Percentiles rank a stretch among this genome's conserved stretches.
These are phyloP conservation scores for Buceros bicornis DNA, from an alignment of 2,797 vertebrate species.

Conservation along the genomic window DNA sequence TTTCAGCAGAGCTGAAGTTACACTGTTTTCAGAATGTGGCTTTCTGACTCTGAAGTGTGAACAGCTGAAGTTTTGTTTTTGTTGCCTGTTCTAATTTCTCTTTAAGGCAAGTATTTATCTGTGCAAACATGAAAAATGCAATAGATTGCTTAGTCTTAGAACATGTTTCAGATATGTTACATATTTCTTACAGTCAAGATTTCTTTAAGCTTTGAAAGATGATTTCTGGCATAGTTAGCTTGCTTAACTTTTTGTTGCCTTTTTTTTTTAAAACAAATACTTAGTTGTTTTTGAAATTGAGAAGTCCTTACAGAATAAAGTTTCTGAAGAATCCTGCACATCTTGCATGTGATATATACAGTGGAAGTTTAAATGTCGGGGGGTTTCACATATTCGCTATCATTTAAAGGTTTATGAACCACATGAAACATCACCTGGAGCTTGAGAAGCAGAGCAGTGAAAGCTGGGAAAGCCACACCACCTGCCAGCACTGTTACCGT, in stretches of 20 bases:
- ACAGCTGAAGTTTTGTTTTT: neutral
- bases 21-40: neutral
- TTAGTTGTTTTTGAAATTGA: neutral
- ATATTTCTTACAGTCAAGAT: neutral
- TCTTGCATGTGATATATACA: neutral
- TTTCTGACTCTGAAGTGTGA: neutral
- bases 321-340: neutral
- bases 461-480: slow-evolving; percentile 98
- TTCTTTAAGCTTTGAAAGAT: neutral
- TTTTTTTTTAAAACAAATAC: neutral
- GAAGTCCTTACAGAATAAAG: neutral
- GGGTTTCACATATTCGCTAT: slow-evolving; percentile 39
- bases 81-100: neutral
- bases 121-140: neutral
- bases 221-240: neutral
- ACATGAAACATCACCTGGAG: slow-evolving; percentile 99
- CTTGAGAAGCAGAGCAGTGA: slow-evolving; percentile 98
- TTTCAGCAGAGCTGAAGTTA: neutral
- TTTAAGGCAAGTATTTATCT: neutral
- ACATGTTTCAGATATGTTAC: neutral
- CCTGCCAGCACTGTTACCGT: slow-evolving; percentile 97
- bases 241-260: neutral
- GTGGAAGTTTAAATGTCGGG: neutral
- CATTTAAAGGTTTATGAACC: slow-evolving; percentile 96
- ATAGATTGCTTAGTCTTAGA: neutral